phyloP scores from a whole-genome alignment of 2,113 vertebrate genomes.

The Deroptyus accipitrinus region DNA sequence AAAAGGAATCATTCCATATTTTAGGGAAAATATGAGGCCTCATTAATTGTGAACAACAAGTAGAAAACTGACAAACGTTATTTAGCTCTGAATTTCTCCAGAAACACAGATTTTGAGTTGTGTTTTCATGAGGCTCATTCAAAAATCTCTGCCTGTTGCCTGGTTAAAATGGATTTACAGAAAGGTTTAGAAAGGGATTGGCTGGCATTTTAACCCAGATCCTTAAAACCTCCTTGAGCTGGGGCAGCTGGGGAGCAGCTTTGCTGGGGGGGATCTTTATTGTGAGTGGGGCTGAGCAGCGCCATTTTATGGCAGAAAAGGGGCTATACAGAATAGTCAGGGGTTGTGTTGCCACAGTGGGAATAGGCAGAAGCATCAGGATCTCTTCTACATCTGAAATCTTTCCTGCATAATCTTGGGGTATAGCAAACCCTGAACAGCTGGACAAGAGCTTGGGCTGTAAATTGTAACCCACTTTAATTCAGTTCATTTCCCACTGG shows the following conservation, averaged over 20 bases:
- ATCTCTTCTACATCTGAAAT: neutral
- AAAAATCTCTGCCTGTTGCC: neutral
- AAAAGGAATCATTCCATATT: slow-evolving; percentile 18
- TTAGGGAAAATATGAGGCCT: slow-evolving; percentile 1
- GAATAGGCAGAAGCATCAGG: neutral
- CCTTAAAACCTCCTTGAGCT: neutral
- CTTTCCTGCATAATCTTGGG: neutral
- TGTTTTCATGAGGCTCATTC: neutral
- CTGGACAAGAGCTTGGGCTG: slow-evolving; percentile 5
- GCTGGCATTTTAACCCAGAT: neutral
- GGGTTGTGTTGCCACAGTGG: neutral
- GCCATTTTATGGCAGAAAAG: neutral
- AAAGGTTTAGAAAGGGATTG: neutral
- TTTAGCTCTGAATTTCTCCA: neutral
- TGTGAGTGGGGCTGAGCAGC: neutral
- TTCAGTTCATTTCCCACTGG: slow-evolving; percentile 43
- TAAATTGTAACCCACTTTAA: slow-evolving; percentile 31
- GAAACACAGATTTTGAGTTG: neutral
- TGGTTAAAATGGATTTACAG: neutral
- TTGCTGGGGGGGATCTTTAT: neutral
- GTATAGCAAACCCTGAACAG: neutral
- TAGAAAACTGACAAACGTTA: neutral
- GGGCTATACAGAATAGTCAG: neutral
- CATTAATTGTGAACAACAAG: slow-evolving; percentile 42
- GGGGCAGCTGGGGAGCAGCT: neutral